These are phyloP conservation scores for Gadopsis marmoratus DNA, from an alignment of 2,797 vertebrate species.

Conservation along the genomic window DNA sequence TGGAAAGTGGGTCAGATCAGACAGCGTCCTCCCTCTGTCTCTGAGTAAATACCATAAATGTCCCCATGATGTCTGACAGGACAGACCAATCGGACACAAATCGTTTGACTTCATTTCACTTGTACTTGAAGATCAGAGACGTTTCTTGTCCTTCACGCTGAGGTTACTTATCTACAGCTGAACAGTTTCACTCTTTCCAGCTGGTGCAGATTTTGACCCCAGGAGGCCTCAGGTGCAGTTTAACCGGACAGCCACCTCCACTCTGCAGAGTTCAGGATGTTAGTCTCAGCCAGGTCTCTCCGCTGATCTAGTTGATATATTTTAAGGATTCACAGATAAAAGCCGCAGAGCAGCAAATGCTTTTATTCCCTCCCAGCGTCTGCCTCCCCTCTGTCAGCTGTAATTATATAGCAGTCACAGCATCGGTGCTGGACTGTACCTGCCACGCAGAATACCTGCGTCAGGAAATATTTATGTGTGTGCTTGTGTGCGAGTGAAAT, in stretches of 20 bases:
- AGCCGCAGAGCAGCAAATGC: constrained; percentile 38
- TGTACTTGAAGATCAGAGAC: no score
- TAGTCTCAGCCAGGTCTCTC: neutral
- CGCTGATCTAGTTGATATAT: constrained; percentile 32
- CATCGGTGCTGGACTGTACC: constrained; percentile 54
- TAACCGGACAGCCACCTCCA: constrained; percentile 18
- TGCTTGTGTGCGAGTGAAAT: constrained; percentile 24
- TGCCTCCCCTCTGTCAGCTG: constrained; percentile 50
- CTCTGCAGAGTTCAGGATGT: neutral
- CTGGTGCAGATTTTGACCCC: constrained; percentile 12
- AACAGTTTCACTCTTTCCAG: constrained; percentile 12
- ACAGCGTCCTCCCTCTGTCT: no score
- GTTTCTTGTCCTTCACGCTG: neutral
- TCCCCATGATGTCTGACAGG: no score
- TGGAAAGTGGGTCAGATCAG: no score
- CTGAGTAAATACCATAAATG: no score
- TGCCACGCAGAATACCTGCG: constrained; percentile 46
- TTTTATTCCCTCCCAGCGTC: constrained; percentile 46
- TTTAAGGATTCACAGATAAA: constrained; percentile 52
- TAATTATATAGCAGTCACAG: constrained; percentile 65
- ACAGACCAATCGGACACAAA: no score
- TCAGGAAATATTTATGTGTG: constrained; percentile 33
- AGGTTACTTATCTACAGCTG: neutral
- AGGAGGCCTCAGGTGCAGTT: constrained; percentile 13
- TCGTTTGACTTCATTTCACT: no score